These are phyloP conservation scores for Drosophila kuntzei DNA, from an alignment of 2,888 invertebrate genomes.

Conservation along the genomic window DNA sequence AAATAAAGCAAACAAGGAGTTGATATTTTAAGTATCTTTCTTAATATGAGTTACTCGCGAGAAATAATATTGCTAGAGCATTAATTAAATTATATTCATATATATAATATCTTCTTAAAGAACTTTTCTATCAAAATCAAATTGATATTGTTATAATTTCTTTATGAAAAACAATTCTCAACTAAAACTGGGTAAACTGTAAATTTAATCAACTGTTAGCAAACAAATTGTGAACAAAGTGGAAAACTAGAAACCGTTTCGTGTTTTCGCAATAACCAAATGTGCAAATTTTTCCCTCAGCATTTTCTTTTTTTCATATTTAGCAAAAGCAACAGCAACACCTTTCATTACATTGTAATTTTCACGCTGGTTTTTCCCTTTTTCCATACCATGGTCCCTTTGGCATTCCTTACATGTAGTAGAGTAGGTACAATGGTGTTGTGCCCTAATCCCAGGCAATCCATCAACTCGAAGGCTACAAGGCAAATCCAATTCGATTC, in stretches of 20 bases:
- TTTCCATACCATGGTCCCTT: not conserved
- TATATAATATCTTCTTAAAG: not conserved
- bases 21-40: too few relatives aligned
- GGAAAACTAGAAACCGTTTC: not conserved
- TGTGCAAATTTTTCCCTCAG: slow-evolving; percentile 14
- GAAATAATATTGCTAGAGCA: too few relatives aligned
- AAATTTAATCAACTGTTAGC: slow-evolving; percentile 3
- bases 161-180: not conserved
- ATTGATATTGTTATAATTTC: too few relatives aligned
- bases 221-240: slow-evolving; percentile 13
- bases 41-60: too few relatives aligned
- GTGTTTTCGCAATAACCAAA: slow-evolving; percentile 6
- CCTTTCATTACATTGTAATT: slow-evolving; percentile 51
- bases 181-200: not conserved
- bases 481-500: slow-evolving; percentile 77
- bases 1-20: too few relatives aligned
- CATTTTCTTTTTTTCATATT: slow-evolving; percentile 39
- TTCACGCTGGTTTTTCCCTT: slow-evolving; percentile 48
- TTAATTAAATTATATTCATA: not conserved
- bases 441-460: slow-evolving; percentile 69
- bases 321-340: slow-evolving; percentile 47
- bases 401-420: slow-evolving; percentile 37
- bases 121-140: not conserved
- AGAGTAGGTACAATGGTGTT: slow-evolving; percentile 16
- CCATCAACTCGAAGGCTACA: slow-evolving; percentile 69